Evolutionary conservation across 2,113 vertebrate genomes (phyloP).

Genomic region (Ophthalmotilapia sp.): DNA sequence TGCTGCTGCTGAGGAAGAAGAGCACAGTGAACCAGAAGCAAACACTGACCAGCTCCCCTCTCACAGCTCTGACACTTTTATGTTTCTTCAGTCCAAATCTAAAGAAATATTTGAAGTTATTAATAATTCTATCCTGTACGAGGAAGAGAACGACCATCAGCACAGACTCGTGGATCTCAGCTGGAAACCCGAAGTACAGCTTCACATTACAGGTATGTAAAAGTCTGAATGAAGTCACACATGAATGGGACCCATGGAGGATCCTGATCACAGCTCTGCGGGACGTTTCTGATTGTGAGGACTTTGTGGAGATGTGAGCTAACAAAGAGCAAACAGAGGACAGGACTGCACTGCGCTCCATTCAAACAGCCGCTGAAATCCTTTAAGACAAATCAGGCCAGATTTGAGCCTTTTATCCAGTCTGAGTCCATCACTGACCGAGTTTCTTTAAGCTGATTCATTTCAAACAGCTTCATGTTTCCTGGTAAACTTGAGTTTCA

Average conservation of each 20-base stretch:
- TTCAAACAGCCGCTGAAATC: background rate
- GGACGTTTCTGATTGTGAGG: background rate
- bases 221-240: too few species aligned
- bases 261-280: accelerated
- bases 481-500: background rate
- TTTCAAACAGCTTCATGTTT: background rate
- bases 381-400: background rate
- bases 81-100: too few species aligned
- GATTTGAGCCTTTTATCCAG: background rate
- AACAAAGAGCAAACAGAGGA: background rate
- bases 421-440: accelerated
- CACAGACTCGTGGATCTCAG: too few species aligned
- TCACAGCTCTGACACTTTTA: background rate
- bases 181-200: too few species aligned
- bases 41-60: background rate
- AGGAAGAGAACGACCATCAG: too few species aligned
- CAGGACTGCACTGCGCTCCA: background rate
- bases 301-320: accelerated
- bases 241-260: too few species aligned
- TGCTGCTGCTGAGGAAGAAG: accelerated
- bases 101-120: too few species aligned
- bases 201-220: too few species aligned
- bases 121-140: too few species aligned
- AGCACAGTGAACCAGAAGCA: background rate
- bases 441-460: background rate